Conservation (phyloP, 2,888 invertebrate species). For the Drosophila nr. perissopoda region DNA sequence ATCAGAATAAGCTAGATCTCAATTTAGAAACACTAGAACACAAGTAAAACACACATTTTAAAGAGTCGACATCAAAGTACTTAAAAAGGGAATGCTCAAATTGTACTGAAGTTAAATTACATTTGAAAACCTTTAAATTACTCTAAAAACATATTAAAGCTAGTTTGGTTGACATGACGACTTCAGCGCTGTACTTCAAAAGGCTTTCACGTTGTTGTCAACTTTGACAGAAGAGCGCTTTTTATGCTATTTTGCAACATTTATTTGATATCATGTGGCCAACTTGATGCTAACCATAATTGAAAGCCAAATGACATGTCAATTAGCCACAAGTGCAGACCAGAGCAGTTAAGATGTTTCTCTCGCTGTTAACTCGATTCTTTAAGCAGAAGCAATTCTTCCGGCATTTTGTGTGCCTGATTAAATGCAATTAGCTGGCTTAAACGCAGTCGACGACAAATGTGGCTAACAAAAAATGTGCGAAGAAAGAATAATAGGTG, state of each 20-base stretch:
- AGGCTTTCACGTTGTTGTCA: not conserved
- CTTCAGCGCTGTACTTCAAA: not conserved
- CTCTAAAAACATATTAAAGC: not conserved
- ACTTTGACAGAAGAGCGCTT: not conserved
- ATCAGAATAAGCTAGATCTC: not conserved
- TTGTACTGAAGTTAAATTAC: not conserved
- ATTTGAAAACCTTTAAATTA: not conserved
- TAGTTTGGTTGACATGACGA: not conserved
- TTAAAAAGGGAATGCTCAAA: not conserved
- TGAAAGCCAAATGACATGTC: conserved; percentile 30
- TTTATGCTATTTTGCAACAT: conserved; percentile 5
- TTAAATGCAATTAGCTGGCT: conserved; percentile 52
- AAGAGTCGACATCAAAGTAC: not conserved
- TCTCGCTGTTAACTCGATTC: conserved; percentile 13
- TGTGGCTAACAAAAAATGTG: conserved; percentile 25
- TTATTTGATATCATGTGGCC: not conserved
- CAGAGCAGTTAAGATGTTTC: conserved; percentile 7
- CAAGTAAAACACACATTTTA: not conserved
- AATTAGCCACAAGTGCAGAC: conserved; percentile 32
- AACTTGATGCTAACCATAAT: conserved; percentile 1
- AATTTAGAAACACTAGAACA: not conserved
- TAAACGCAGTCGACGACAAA: conserved; percentile 39
- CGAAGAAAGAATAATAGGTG: conserved; percentile 3
- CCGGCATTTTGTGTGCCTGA: conserved; percentile 36
- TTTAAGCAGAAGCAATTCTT: conserved; percentile 28